Percentiles rank a stretch among this genome's conserved stretches.
Evolutionary conservation across 2,113 vertebrate genomes (phyloP).

Genomic region (Heptranchias perlo): DNA sequence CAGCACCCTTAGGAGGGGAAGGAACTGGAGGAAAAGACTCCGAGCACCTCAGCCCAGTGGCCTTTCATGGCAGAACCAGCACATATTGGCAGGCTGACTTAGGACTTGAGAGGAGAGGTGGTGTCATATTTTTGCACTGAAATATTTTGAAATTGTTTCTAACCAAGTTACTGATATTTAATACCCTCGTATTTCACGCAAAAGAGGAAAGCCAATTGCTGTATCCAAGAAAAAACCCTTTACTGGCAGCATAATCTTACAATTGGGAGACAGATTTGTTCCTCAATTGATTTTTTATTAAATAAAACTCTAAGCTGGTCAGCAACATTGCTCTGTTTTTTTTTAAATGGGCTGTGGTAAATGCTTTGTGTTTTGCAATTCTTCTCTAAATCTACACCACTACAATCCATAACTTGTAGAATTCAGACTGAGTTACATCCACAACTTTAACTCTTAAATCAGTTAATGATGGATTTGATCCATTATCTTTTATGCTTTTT

Average conservation of each 20-base stretch:
- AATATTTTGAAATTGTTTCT: slow-evolving; percentile 13
- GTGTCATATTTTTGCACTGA: background rate
- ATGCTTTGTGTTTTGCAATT: background rate
- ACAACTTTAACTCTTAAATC: background rate
- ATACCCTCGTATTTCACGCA: background rate
- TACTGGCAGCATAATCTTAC: background rate
- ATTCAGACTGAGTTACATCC: background rate
- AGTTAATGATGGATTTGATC: background rate
- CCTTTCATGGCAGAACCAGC: background rate
- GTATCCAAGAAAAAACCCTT: background rate
- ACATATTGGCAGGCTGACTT: background rate
- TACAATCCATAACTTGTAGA: background rate
- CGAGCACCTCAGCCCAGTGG: background rate
- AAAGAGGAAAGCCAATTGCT: background rate
- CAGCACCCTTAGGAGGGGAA: background rate
- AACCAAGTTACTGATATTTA: background rate
- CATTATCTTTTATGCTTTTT: background rate
- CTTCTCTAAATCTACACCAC: background rate
- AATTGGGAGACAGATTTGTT: slow-evolving; percentile 3
- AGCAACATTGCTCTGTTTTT: background rate
- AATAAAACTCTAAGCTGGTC: slow-evolving; percentile 10
- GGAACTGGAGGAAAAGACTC: background rate
- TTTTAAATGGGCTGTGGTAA: background rate
- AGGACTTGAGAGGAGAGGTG: background rate
- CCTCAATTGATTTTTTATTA: slow-evolving; percentile 30